These are phyloP conservation scores for Alosa alosa DNA, from an alignment of 2,113 vertebrate genomes.

Conservation along the genomic window DNA sequence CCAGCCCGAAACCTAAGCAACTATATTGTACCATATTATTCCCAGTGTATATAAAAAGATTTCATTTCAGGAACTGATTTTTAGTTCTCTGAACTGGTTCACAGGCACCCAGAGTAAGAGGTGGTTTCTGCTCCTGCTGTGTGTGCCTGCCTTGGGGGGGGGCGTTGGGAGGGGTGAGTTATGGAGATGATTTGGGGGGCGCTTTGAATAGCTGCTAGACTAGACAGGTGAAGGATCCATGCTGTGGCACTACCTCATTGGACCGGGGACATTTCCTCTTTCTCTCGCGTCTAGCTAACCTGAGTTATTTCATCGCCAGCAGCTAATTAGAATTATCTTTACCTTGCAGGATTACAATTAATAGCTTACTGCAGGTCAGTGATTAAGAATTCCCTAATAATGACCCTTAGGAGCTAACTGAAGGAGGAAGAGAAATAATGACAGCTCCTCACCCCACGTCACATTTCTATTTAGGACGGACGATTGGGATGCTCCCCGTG, in stretches of 20 bases:
- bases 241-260: constrained; percentile 34
- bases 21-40: neutral
- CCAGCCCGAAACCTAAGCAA: neutral
- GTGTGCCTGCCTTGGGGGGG: neutral
- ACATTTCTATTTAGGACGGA: constrained; percentile 62
- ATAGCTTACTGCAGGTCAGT: constrained; percentile 64
- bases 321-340: constrained; percentile 64
- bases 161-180: neutral
- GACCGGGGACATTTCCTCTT: constrained; percentile 27
- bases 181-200: constrained; percentile 7
- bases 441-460: constrained; percentile 55
- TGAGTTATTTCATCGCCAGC: constrained; percentile 53
- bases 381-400: constrained; percentile 64
- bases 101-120: neutral
- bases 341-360: constrained; percentile 62
- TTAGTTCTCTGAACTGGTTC: neutral
- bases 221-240: constrained; percentile 31
- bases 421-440: constrained; percentile 52
- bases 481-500: constrained; percentile 61
- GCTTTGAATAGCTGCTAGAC: constrained; percentile 36
- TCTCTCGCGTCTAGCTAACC: constrained; percentile 38
- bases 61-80: neutral
- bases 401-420: constrained; percentile 53
- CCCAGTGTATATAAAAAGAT: neutral
- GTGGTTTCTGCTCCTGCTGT: neutral